These are phyloP conservation scores for Anodontia alba DNA, from an alignment of 2,888 invertebrate genomes.

Conservation along the genomic window DNA sequence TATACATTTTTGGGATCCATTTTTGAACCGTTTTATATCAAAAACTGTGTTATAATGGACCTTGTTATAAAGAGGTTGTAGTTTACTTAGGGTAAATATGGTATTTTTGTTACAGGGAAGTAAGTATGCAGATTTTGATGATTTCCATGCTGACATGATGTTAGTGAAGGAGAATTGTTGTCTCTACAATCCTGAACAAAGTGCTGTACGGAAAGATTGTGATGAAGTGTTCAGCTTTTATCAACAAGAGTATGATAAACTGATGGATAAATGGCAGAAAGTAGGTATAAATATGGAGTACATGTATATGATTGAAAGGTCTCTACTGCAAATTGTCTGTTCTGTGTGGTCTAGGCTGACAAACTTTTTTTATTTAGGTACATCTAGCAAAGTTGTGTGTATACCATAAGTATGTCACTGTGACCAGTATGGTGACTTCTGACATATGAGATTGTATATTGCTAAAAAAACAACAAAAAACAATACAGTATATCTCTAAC, in stretches of 20 bases:
- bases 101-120: conserved; percentile 64
- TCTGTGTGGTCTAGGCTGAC: too few species aligned
- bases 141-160: conserved; percentile 84
- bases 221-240: conserved; percentile 84
- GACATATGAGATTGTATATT: too few species aligned
- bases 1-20: too few species aligned
- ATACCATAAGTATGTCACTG: too few species aligned
- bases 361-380: neutral
- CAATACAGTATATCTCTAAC: too few species aligned
- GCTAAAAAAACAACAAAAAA: too few species aligned
- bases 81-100: too few species aligned
- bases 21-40: too few species aligned
- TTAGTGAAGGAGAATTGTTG: conserved; percentile 83
- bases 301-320: too few species aligned
- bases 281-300: conserved; percentile 51
- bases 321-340: neutral
- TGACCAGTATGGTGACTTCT: too few species aligned
- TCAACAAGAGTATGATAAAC: conserved; percentile 80
- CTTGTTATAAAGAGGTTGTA: too few species aligned
- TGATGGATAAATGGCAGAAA: conserved; percentile 79
- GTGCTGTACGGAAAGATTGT: conserved; percentile 82
- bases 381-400: neutral
- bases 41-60: too few species aligned
- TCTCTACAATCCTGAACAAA: conserved; percentile 82
- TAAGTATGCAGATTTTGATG: conserved; percentile 79